phyloP scores from a whole-genome alignment of 2,888 invertebrate species.

The Metacarcinus magister region DNA sequence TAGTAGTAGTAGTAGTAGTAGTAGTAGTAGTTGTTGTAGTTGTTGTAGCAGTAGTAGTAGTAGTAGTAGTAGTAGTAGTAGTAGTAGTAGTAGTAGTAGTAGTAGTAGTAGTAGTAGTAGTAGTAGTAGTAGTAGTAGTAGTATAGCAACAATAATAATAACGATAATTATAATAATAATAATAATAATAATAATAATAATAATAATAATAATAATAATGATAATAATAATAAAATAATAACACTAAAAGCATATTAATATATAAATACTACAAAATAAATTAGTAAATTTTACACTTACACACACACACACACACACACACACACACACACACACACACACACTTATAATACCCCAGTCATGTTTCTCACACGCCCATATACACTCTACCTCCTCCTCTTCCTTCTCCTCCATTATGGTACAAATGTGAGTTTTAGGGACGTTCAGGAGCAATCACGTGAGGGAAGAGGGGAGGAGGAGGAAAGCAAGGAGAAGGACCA shows the following conservation, averaged over 20 bases:
- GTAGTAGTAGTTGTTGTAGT: too few relatives aligned
- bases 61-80: too few relatives aligned
- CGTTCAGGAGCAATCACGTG: background rate
- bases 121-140: too few relatives aligned
- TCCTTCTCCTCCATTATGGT: background rate
- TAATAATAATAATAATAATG: background rate
- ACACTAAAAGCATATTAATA: background rate
- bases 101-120: too few relatives aligned
- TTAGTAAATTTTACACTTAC: background rate
- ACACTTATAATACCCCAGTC: background rate
- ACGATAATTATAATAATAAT: background rate
- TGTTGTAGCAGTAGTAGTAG: too few relatives aligned
- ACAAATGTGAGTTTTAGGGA: background rate
- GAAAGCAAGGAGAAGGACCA: background rate
- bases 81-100: too few relatives aligned
- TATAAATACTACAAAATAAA: background rate
- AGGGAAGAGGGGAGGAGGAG: background rate
- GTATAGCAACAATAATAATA: too few relatives aligned
- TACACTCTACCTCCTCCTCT: background rate
- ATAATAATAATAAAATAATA: background rate
- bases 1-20: too few relatives aligned
- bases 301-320: background rate
- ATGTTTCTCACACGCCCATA: background rate
- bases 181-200: background rate
- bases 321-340: background rate